Conservation (phyloP, 2,113 vertebrate genomes). For the Zosterops hypoxanthus region DNA sequence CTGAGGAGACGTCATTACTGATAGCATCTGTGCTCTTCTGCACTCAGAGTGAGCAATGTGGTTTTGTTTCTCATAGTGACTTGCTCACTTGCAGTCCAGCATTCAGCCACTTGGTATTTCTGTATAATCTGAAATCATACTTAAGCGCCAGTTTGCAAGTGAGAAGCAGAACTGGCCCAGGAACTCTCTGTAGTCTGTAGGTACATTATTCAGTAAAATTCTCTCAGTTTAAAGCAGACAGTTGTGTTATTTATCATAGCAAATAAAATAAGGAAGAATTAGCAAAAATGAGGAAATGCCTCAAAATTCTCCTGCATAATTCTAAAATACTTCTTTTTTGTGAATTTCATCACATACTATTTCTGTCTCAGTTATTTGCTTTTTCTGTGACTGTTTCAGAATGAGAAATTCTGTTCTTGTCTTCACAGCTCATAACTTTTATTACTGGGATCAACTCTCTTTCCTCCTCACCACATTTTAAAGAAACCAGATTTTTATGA, state of each 20-base stretch:
- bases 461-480: constrained; percentile 46
- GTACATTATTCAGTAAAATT: not conserved
- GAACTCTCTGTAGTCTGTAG: not conserved
- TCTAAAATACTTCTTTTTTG: not conserved
- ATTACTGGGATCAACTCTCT: constrained; percentile 42
- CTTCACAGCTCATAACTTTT: constrained; percentile 58
- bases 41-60: not conserved
- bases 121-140: not conserved
- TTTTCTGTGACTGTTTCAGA: constrained; percentile 1
- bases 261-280: not conserved
- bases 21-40: not conserved
- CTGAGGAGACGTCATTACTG: not conserved
- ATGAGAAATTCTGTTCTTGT: not conserved
- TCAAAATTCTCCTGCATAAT: not conserved
- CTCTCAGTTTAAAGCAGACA: not conserved
- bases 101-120: not conserved
- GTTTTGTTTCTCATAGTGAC: not conserved
- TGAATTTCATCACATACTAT: not conserved
- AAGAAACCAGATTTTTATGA: constrained; percentile 64
- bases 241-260: not conserved
- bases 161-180: not conserved
- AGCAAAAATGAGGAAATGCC: not conserved
- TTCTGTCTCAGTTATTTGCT: not conserved
- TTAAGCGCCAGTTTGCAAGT: not conserved
- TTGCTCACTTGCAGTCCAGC: not conserved